Percentiles rank a stretch among this genome's conserved stretches.
Evolutionary conservation across 2,113 vertebrate species (phyloP).

Genomic region (Etheostoma spectabile): DNA sequence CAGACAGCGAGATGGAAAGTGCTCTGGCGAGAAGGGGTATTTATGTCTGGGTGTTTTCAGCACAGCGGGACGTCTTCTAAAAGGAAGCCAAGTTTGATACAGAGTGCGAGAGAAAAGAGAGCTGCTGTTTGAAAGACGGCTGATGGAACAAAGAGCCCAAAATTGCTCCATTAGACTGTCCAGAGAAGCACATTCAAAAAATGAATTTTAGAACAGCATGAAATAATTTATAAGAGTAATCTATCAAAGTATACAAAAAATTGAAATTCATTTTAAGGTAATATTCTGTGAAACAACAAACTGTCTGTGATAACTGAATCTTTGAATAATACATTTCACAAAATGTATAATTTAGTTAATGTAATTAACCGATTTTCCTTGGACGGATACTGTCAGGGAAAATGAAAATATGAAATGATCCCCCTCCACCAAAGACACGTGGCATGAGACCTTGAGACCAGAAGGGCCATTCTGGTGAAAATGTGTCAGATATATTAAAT

Average conservation of each 20-base stretch:
- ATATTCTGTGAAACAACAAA: constrained; percentile 74
- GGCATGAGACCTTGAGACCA: constrained; percentile 49
- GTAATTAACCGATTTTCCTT: constrained; percentile 60
- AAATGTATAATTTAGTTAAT: constrained; percentile 79
- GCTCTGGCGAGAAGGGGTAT: constrained; percentile 64
- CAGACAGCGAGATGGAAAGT: constrained; percentile 69
- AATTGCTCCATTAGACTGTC: constrained; percentile 75
- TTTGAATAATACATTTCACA: constrained; percentile 74
- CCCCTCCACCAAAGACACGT: constrained; percentile 31
- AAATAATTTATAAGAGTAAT: constrained; percentile 77
- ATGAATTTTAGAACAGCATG: constrained; percentile 54
- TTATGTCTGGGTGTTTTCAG: constrained; percentile 74
- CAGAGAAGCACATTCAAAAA: constrained; percentile 59
- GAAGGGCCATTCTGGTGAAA: constrained; percentile 50
- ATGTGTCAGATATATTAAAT: constrained; percentile 62
- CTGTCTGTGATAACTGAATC: constrained; percentile 67
- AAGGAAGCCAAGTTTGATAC: constrained; percentile 66
- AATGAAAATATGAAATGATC: constrained; percentile 64
- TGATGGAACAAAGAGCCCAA: constrained; percentile 66
- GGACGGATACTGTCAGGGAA: constrained; percentile 46
- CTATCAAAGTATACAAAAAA: constrained; percentile 73
- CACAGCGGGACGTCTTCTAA: constrained; percentile 70
- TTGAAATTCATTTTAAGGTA: constrained; percentile 56
- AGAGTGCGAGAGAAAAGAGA: constrained; percentile 41
- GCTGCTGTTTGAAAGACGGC: constrained; percentile 57